Base-by-base conservation (phyloP, 1,140 invertebrate genomes). In the Anoplophora glabripennis region DNA sequence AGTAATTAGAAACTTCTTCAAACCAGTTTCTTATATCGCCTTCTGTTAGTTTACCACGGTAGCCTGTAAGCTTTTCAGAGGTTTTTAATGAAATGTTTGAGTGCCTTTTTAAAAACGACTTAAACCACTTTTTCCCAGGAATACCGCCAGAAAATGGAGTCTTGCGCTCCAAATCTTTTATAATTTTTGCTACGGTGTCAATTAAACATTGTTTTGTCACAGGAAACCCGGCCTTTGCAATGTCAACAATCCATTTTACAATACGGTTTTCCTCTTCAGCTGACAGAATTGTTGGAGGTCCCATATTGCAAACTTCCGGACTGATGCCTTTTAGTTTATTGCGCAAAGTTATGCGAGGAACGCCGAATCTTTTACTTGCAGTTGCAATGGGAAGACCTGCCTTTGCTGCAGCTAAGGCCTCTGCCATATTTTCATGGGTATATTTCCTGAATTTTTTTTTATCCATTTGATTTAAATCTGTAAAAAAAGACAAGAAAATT, bases 281-380 rank as follows among this genome's bases (percentile, higher is more conserved):
- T 8, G 42, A 8, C 7, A 45, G 17, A 45, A 7, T 14, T 45
- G 42, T 45, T 45, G 42, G 42, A 45, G 42, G 42, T 8, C 42
- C 42, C 42, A 45, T 45, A 8, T 45, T 45, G 42, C 42, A 45
- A 9, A 45, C 42, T 8, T 12, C 14, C 7, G 17, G 17, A 45
- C 42, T 45, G 7, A 45, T 45, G 7, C 14, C 42, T 45, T 45
- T 45, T 14, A 45, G n/a, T 14, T 45, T 45, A 17, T 45, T 45
- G n/a, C 42, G n/a, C 42, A 45, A 45, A 8, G 17, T 45, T 9
- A 45, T 45, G 14, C 42, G 42, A 12, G 42, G 17, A 7, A 45
- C 42, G n/a, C 36, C 36, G n/a, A 37, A 37, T 37, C 36, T 37
- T 37, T 37, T n/a, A 37, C 36, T 37, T 37, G 36, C 36, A 37